A percentile compares a stretch with the other conserved stretches of the same genome.
Evolutionary conservation across 2,113 vertebrate species (phyloP).

Genomic region (Serinus canaria): DNA sequence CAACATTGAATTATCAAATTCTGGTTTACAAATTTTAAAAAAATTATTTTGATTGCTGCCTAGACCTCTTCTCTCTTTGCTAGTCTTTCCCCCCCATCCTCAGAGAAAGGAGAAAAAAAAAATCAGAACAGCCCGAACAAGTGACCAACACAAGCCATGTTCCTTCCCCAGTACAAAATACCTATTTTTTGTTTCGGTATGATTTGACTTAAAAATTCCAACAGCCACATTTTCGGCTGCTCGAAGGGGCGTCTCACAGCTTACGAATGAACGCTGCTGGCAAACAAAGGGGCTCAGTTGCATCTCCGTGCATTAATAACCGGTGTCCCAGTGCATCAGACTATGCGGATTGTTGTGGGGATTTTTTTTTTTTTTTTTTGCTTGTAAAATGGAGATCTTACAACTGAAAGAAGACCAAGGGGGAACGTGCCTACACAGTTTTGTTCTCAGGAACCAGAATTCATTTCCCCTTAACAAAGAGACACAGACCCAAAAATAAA

Average conservation of each 20-base stretch:
- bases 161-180: neutral
- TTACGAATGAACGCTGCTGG: slow-evolving; percentile 10
- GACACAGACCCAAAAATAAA: slow-evolving; percentile 40
- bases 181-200: neutral
- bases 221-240: neutral
- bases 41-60: neutral
- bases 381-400: slow-evolving; percentile 44
- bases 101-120: neutral
- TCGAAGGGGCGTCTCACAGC: neutral
- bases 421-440: neutral
- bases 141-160: neutral
- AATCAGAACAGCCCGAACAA: neutral
- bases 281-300: slow-evolving; percentile 67
- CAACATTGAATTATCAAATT: neutral
- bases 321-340: slow-evolving; percentile 46
- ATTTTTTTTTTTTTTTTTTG: neutral
- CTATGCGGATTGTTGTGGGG: slow-evolving; percentile 21
- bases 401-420: slow-evolving; percentile 3
- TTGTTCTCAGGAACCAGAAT: neutral
- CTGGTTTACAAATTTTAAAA: neutral
- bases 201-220: slow-evolving; percentile 20
- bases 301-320: slow-evolving; percentile 56
- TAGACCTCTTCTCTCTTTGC: neutral
- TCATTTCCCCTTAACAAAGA: slow-evolving; percentile 28
- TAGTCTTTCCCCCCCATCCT: fast-evolving